Evolutionary conservation across 2,797 vertebrate genomes (phyloP), one percentile per base, ranked within the genome.

Genomic region (Hybognathus amarus): DNA sequence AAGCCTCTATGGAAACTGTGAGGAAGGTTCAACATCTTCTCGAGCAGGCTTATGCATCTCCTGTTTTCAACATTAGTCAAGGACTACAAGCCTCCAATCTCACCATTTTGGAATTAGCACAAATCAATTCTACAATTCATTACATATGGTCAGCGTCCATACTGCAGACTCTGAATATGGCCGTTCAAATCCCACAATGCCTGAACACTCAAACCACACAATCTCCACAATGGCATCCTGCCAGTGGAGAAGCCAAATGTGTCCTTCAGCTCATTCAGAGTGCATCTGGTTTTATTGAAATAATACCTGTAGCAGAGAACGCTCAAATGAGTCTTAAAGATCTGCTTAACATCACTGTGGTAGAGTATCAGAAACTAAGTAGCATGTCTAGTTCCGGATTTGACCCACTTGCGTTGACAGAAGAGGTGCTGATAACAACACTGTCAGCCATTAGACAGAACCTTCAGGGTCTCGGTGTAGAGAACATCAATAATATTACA

Each of bases 1-100:
- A 70, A 40, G 42, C 70, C 33, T 45, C 79, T 38, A 75, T 91
- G 52, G 38, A 89, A 75, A 89, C 88, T 42, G 83, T 92, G 22
- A 87, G 79, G 17, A 88, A 92, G 69, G 76, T 85, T 33, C 85
- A 94, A 54, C 2, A 90, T 52, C 91, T 95, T 59, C 90, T 95
- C 67, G 74, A 86, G 77, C 7, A 91, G 68, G 67, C 94, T 33
- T 59, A 87, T 30, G 36, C 87, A 42, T 86, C 75, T 24, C 87
- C 90, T 56, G 90, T 89, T 71, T 68, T 92, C 52, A 94, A 90
- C 70, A 79, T 94, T 59, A 89, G 93, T 85, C 68, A 91, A 68
- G 89, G 89, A 27, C 87, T 96, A 63, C 63, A 33, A 68, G 83
- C 88, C 77, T 91, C 93, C 40, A 93, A 95, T 84, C 82, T 95